Percentiles rank a stretch among this genome's conserved stretches.
Conservation (phyloP, 2,113 vertebrate species). For the Crypturellus undulatus region DNA sequence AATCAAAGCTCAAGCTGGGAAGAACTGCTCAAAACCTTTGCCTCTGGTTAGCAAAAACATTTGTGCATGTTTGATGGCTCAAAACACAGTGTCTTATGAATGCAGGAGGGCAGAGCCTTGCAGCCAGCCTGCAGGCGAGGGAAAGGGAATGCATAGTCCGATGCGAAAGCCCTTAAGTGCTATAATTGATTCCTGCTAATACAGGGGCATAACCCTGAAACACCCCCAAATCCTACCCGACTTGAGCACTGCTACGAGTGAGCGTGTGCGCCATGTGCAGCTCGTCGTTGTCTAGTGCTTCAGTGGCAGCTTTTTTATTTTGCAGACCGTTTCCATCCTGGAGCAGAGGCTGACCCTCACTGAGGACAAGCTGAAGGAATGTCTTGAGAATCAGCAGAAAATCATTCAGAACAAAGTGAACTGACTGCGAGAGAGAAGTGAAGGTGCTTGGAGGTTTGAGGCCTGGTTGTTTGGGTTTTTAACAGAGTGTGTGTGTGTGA, state of each 20-base stretch:
- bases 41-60: fast-evolving
- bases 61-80: neutral
- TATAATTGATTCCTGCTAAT: neutral
- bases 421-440: slow-evolving; percentile 43
- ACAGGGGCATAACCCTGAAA: neutral
- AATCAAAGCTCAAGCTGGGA: neutral
- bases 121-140: neutral
- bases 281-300: neutral
- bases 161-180: neutral
- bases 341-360: slow-evolving; percentile 93
- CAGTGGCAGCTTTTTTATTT: slow-evolving; percentile 21
- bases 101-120: neutral
- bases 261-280: neutral
- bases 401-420: slow-evolving; percentile 78
- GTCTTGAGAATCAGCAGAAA: slow-evolving; percentile 90
- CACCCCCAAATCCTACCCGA: neutral
- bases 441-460: slow-evolving; percentile 19
- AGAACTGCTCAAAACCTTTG: neutral
- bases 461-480: slow-evolving; percentile 24
- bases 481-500: slow-evolving; percentile 30
- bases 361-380: slow-evolving; percentile 95
- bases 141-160: neutral
- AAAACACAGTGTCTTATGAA: neutral
- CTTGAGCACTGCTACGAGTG: neutral
- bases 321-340: slow-evolving; percentile 84